Percentiles rank a stretch among this genome's conserved stretches.
These are phyloP conservation scores for Phenganax subtilis DNA, from an alignment of 92 coral and sea anemone genomes.

Conservation along the genomic window DNA sequence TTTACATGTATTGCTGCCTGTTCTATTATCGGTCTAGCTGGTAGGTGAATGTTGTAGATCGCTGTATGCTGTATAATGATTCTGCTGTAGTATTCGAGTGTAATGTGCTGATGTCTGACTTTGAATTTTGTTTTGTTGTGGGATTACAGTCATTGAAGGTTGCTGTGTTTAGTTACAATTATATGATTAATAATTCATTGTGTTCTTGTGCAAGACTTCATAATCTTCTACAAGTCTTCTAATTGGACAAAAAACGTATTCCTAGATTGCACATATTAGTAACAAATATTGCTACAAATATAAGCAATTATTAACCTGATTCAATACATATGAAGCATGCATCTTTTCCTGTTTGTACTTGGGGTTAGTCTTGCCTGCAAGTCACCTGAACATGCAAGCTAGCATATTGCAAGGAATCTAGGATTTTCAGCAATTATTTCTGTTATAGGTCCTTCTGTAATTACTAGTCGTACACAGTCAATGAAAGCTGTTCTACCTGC, in stretches of 20 bases:
- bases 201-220: neutral
- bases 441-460: slow-evolving; percentile 35
- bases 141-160: neutral
- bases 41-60: slow-evolving; percentile 39
- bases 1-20: slow-evolving; percentile 74
- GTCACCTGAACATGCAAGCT: too few species aligned
- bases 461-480: slow-evolving; percentile 9
- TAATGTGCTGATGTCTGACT: neutral
- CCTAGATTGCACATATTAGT: neutral
- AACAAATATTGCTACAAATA: neutral
- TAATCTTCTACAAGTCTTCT: neutral
- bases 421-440: neutral
- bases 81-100: neutral
- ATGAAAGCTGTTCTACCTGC: slow-evolving; percentile 10
- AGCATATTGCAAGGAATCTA: neutral
- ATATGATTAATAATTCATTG: neutral
- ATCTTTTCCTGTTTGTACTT: too few species aligned
- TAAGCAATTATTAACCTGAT: neutral
- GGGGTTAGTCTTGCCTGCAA: too few species aligned
- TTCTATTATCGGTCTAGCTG: slow-evolving; percentile 91
- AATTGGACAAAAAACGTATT: too few species aligned
- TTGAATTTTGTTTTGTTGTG: neutral
- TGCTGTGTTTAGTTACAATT: neutral
- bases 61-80: neutral
- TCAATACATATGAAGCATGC: neutral